A percentile compares a stretch with the other conserved stretches of the same genome.
phyloP scores from a whole-genome alignment of 2,113 vertebrate species.

The Atlantisia rogersi region DNA sequence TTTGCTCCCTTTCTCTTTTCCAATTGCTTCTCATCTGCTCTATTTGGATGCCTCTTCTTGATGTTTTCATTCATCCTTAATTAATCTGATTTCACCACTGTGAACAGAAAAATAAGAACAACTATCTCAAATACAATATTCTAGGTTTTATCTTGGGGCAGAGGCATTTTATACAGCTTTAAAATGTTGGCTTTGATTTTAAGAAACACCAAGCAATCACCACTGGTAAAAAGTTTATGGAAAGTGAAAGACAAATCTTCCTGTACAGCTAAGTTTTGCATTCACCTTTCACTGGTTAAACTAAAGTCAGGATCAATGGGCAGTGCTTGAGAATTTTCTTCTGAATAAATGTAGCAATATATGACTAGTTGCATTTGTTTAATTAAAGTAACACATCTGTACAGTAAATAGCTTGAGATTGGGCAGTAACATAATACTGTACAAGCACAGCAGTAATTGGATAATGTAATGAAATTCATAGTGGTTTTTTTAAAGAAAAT shows the following conservation, averaged over 20 bases:
- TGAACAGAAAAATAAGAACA: background rate
- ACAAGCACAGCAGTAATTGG: conserved; percentile 77
- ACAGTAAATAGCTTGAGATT: conserved; percentile 73
- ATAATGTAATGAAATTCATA: conserved; percentile 80
- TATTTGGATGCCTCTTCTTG: background rate
- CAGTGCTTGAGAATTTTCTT: conserved; percentile 3
- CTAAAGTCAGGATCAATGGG: background rate
- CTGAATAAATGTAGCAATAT: conserved; percentile 66
- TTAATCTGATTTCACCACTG: background rate
- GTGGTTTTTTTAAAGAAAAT: conserved; percentile 74
- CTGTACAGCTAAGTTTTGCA: background rate
- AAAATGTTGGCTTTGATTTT: background rate
- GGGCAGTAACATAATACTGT: conserved; percentile 74
- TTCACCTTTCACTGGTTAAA: background rate
- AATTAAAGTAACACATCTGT: conserved; percentile 81
- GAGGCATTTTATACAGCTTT: background rate
- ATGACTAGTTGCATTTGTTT: conserved; percentile 77
- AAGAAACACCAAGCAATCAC: background rate
- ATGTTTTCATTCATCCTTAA: background rate
- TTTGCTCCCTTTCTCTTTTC: background rate
- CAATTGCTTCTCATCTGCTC: background rate
- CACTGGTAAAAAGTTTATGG: background rate
- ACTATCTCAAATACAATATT: background rate
- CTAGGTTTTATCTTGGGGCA: background rate
- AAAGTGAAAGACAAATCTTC: background rate